phyloP scores from a whole-genome alignment of 2,888 invertebrate genomes.

The Hetaerina titia region DNA sequence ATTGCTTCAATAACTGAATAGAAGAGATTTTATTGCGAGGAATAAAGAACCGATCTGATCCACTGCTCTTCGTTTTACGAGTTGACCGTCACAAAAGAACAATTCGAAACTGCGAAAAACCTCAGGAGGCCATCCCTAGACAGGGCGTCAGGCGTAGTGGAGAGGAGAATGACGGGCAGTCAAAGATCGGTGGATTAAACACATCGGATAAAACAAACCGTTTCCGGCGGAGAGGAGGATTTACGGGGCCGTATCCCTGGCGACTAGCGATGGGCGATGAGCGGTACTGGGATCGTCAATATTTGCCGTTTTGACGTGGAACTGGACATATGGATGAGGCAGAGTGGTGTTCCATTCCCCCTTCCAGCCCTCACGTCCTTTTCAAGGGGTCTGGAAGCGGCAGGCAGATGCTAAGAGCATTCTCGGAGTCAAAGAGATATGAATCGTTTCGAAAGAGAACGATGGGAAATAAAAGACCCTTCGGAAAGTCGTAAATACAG shows the following conservation, averaged over 20 bases:
- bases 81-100: too few species aligned
- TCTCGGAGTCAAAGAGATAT: background rate
- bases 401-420: background rate
- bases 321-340: background rate
- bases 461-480: background rate
- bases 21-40: too few species aligned
- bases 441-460: background rate
- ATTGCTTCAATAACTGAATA: too few species aligned
- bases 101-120: too few species aligned
- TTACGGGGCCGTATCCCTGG: background rate
- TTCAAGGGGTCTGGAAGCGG: background rate
- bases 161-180: background rate
- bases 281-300: background rate
- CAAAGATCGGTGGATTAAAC: background rate
- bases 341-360: background rate
- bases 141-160: background rate
- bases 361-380: background rate
- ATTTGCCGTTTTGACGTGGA: slow-evolving; percentile 19
- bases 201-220: background rate
- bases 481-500: too few species aligned
- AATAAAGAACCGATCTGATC: too few species aligned
- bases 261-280: background rate
- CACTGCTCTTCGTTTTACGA: too few species aligned
- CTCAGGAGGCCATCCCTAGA: too few species aligned
- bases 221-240: background rate